Evolutionary conservation across 2,797 vertebrate species (phyloP), one percentile per base, ranked within the genome.

Genomic region (Helarctos malayanus): DNA sequence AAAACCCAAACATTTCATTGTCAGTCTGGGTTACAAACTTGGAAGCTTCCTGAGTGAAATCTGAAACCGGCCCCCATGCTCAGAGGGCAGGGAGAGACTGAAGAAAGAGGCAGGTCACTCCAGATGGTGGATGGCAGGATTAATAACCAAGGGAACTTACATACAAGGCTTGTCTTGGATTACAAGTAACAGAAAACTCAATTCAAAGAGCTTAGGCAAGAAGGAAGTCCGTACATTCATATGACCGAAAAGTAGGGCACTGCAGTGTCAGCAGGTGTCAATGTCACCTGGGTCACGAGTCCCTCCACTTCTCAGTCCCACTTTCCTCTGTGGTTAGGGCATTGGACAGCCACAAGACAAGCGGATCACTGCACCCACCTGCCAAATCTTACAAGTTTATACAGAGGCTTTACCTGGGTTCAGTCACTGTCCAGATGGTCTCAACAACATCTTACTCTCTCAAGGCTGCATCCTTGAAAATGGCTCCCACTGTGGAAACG

Each of bases 131-230:
- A 16, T 21, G 25, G 45, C 45, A 79, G 45, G 32, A 32, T 32
- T 41, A 32, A 54, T 54, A 65, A 65, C 25, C 59, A 65, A 90
- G 35, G 12, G 16, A 54, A 65, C 73, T 79, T 89, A 78, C 3
- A 9, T 16, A 79, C 2, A 13, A 41, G 18, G 13, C 49, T 16
- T 65, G 19, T 32, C 47, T 41, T 79, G n/a, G 25, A 47, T 3
- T 65, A n/a, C 32, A 56, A 71, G 85, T 65, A 82, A 56, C 65
- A 82, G 84, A 97, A 94, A 76, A 14, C 18, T 49, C 45, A 41
- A 23, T 68, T 87, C 57, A 56, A 32, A 38, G 35, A 59, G n/a
- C 9, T 25, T 14, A 65, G 76, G 16, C 18, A 3, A 63, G 45
- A 29, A 82, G 61, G 15, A 61, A 47, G 27, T 54, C 49, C 80